These are phyloP conservation scores for Fissipunctia ypsillon DNA, from an alignment of 2,888 invertebrate species.

Conservation along the genomic window DNA sequence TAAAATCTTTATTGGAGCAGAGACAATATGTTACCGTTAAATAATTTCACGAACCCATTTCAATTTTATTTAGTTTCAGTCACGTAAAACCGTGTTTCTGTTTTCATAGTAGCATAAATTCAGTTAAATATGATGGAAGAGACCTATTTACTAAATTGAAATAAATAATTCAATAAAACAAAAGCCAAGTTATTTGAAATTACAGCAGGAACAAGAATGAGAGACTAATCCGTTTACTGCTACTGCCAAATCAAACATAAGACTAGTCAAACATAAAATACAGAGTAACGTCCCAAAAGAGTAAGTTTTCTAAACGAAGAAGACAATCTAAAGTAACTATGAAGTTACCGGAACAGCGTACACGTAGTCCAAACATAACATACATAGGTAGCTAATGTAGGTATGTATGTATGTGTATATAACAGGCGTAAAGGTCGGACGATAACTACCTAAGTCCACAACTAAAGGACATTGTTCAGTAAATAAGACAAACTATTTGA, in stretches of 20 bases:
- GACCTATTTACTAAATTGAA: neutral
- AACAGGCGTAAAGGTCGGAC: slow-evolving; percentile 48
- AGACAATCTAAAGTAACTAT: slow-evolving; percentile 68
- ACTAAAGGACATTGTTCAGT: slow-evolving; percentile 52
- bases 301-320: slow-evolving; percentile 58
- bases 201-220: neutral
- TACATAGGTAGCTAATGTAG: neutral
- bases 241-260: slow-evolving; percentile 3
- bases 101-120: neutral
- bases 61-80: neutral
- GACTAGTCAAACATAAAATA: slow-evolving; percentile 25
- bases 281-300: slow-evolving; percentile 39
- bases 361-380: slow-evolving; percentile 43
- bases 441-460: slow-evolving; percentile 56
- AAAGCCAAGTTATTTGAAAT: neutral
- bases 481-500: slow-evolving; percentile 59
- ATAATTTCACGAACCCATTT: neutral
- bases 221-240: neutral
- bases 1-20: slow-evolving; percentile 1
- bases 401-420: neutral
- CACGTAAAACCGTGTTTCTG: neutral
- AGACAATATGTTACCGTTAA: neutral
- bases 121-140: neutral
- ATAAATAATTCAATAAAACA: neutral
- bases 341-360: slow-evolving; percentile 65